Conservation (phyloP, 1,140 invertebrate genomes). For the Drosophila nannoptera region DNA sequence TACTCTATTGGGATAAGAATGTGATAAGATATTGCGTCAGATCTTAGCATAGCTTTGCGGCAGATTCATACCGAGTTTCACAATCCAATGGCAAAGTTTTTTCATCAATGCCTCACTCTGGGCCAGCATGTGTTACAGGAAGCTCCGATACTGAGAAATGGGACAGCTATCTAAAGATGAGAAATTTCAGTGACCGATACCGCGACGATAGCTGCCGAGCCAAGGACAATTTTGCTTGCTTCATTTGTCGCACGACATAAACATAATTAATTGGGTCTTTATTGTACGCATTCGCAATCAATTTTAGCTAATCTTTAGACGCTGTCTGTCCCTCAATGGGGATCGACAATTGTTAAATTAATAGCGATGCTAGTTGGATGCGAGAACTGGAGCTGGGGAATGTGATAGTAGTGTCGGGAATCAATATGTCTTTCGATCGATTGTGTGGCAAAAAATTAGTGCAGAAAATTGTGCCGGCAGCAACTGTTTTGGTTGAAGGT, state of each 20-base stretch:
- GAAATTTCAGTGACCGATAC: slow-evolving; percentile 47
- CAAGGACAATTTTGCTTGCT: slow-evolving; percentile 41
- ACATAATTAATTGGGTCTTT: slow-evolving; percentile 38
- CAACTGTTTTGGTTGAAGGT: slow-evolving; percentile 40
- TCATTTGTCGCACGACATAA: neutral
- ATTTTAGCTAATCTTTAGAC: slow-evolving; percentile 37
- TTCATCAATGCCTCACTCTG: slow-evolving; percentile 23
- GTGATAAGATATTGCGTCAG: too few species aligned
- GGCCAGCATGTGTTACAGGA: slow-evolving; percentile 22
- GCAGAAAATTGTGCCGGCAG: slow-evolving; percentile 33
- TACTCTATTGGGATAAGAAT: too few species aligned
- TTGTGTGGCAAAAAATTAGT: slow-evolving; percentile 29
- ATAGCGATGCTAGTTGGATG: slow-evolving; percentile 25
- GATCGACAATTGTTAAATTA: slow-evolving; percentile 42
- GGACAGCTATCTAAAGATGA: slow-evolving; percentile 18
- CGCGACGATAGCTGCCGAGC: neutral
- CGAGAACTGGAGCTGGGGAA: slow-evolving; percentile 1
- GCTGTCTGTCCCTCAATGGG: slow-evolving; percentile 1
- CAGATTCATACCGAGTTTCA: too few species aligned
- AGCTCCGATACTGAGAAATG: slow-evolving; percentile 24
- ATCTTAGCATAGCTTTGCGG: too few species aligned
- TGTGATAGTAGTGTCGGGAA: slow-evolving; percentile 31
- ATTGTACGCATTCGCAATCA: slow-evolving; percentile 29
- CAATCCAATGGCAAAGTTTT: neutral
- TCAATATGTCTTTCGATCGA: slow-evolving; percentile 37